A percentile compares a stretch with the other conserved stretches of the same genome.
Evolutionary conservation across 2,113 vertebrate genomes (phyloP).

Genomic region (Mirza zaza): DNA sequence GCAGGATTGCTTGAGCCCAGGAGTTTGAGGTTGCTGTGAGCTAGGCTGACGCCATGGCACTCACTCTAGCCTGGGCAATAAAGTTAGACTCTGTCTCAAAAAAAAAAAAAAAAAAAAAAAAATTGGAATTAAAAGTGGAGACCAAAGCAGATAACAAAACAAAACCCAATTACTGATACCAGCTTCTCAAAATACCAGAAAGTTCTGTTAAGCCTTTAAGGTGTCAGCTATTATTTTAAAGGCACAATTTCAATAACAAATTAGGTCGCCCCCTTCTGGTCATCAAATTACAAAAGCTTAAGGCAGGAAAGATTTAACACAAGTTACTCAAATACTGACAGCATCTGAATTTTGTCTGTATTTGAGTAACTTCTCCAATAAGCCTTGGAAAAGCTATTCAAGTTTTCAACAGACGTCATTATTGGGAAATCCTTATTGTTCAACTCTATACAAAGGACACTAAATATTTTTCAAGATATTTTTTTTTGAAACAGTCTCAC

Average conservation of each 20-base stretch:
- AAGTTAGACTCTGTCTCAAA: not conserved
- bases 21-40: too few species aligned
- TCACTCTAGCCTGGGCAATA: too few species aligned
- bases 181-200: not conserved
- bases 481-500: too few species aligned
- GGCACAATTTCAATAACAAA: constrained; percentile 14
- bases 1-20: too few species aligned
- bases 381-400: not conserved
- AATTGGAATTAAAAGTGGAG: constrained; percentile 18
- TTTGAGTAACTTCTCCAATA: constrained; percentile 14
- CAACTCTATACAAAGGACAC: not conserved
- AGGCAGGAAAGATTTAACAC: not conserved
- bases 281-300: constrained; percentile 31
- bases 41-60: too few species aligned
- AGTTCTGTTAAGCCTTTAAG: not conserved
- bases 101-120: not conserved
- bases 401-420: not conserved
- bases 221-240: constrained; percentile 21
- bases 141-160: constrained; percentile 10
- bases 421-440: constrained; percentile 17
- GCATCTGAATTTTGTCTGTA: not conserved
- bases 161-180: not conserved
- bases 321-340: constrained; percentile 20
- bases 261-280: not conserved
- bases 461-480: not conserved